Percentiles rank a stretch among this genome's conserved stretches.
Conservation (phyloP, 2,113 vertebrate species). For the Podarcis cretensis region DNA sequence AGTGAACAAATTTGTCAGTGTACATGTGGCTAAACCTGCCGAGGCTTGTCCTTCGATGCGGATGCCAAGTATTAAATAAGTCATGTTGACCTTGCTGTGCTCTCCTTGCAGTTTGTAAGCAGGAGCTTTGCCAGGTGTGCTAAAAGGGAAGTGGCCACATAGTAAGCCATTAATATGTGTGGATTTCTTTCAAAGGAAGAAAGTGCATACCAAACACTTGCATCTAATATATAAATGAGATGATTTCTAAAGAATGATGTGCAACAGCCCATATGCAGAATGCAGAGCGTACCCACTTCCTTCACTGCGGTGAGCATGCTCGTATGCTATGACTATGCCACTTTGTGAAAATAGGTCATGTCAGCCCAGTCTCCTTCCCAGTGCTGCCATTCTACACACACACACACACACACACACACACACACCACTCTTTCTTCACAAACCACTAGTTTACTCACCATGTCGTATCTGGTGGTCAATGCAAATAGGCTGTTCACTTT, state of each 20-base stretch:
- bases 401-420: neutral
- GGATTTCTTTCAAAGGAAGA: constrained; percentile 4
- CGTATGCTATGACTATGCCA: neutral
- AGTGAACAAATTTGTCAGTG: constrained; percentile 1
- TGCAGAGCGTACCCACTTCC: neutral
- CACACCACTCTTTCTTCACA: neutral
- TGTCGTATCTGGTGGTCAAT: neutral
- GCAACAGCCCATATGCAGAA: neutral
- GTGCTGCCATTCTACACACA: neutral
- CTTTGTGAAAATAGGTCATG: neutral
- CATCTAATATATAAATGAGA: rapidly evolving
- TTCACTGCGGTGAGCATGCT: neutral
- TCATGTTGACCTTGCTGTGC: constrained; percentile 3
- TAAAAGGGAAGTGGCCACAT: neutral
- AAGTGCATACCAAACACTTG: neutral
- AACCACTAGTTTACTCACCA: neutral
- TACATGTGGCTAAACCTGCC: constrained; percentile 2
- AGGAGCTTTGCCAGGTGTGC: constrained; percentile 4
- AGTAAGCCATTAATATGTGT: neutral
- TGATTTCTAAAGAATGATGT: constrained; percentile 11
- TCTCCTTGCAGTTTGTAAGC: neutral
- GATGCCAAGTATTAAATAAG: constrained; percentile 17
- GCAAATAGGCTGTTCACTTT: neutral
- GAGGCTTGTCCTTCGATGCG: constrained; percentile 5
- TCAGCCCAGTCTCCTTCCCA: neutral